Conservation (phyloP, 1,140 invertebrate genomes). For the Zaprionus davidi region DNA sequence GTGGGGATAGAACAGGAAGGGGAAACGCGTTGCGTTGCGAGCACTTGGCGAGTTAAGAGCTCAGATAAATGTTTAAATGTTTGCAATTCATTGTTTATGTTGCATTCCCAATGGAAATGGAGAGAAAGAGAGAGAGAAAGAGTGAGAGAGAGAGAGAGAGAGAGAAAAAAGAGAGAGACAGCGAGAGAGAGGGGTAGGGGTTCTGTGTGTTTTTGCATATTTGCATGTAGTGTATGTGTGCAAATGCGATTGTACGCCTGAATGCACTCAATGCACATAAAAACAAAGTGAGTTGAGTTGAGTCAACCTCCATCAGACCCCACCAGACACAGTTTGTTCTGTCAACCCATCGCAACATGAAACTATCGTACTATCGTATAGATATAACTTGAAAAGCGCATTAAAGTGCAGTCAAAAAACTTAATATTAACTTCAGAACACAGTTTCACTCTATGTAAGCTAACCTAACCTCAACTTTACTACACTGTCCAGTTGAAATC, state of each 20-base stretch:
- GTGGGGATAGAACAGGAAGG: neutral
- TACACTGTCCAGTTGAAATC: too few relatives aligned
- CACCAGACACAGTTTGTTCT: too few relatives aligned
- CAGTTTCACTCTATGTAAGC: too few relatives aligned
- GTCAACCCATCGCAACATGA: neutral
- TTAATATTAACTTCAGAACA: neutral
- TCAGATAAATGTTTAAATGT: constrained; percentile 67
- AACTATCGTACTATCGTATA: neutral
- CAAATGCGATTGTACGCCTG: constrained; percentile 62
- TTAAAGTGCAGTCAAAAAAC: neutral
- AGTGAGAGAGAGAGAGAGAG: neutral
- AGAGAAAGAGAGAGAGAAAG: neutral
- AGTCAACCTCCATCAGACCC: neutral
- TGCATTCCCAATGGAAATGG: constrained; percentile 22
- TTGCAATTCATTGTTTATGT: constrained; percentile 29
- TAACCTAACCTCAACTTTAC: too few relatives aligned
- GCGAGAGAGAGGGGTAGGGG: neutral
- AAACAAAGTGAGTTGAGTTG: constrained; percentile 57
- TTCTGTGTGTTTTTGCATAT: constrained; percentile 8
- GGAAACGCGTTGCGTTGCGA: constrained; percentile 7
- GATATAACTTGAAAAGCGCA: neutral
- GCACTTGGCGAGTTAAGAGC: constrained; percentile 45
- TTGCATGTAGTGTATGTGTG: constrained; percentile 20
- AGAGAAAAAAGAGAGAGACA: neutral
- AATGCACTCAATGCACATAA: constrained; percentile 72